Evolutionary conservation across 92 coral and sea anemone species (phyloP), one percentile per base, ranked within the genome.

Genomic region (Porites lobata): DNA sequence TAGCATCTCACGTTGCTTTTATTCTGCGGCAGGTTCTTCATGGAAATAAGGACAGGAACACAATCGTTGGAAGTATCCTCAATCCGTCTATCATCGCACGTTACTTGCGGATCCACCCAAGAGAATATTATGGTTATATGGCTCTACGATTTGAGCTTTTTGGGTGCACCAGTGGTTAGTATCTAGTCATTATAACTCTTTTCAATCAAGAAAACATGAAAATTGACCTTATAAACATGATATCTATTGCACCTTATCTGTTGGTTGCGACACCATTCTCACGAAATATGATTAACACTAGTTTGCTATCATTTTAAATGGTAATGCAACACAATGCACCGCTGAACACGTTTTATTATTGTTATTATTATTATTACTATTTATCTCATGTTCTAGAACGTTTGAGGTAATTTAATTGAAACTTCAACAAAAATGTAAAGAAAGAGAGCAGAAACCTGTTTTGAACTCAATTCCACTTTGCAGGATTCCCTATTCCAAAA

Each of bases 21-120:
- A 20, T 77, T 12, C 8, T 64, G 7, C n/a, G 2, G 9, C n/a
- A 86, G 84, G 22, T 59, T 38, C 78, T 86, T 32, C 51, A 20
- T 2, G 90, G 90, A 3, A 86, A 86, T 58, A 86, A 19, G 15
- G 90, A 86, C 59, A 18, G n/a, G 57, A 70, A 86, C 50, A 86
- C 85, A 8, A 71, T 86, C 6, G 90, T 86, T 65, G 90, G 90
- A 32, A 21, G 79, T 56, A 77, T 86, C 14, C 84, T 86, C 21
- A 78, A 70, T 18, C 90, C 85, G n/a, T 56, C 85, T 1, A 69
- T 86, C 52, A 61, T 78, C 8, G 90, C 84, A 38, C 83, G 85
- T 5, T 86, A 86, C 79, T 26, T 86, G 8, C 56, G 90, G 20
- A 78, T 79, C 29, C 89, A 84, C 21, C 80, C 87, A 9, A 72